Percentiles rank a stretch among this genome's conserved stretches.
phyloP scores from a whole-genome alignment of 2,888 invertebrate genomes.

The Eretmocerus hayati region DNA sequence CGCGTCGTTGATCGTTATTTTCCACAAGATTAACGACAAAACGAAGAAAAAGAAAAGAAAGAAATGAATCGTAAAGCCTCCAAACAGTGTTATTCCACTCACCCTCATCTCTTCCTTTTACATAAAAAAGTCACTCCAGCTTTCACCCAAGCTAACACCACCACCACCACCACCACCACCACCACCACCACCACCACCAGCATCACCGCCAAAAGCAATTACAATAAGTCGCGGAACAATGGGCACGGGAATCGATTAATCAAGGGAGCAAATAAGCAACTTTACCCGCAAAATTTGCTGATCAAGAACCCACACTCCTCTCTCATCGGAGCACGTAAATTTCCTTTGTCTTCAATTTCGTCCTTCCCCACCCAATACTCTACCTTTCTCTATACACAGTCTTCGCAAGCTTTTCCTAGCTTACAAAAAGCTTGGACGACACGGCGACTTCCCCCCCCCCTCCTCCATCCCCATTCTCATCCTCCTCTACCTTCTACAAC shows the following conservation, averaged over 20 bases:
- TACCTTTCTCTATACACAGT: not conserved
- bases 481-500: no score
- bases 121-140: not conserved
- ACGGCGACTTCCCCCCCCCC: no score
- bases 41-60: no score
- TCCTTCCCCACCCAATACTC: not conserved
- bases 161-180: no score
- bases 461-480: no score
- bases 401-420: not conserved
- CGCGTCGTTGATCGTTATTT: no score
- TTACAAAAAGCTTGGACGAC: not conserved
- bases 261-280: not conserved
- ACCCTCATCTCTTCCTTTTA: no score
- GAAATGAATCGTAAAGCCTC: no score
- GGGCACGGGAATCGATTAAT: conserved; percentile 7
- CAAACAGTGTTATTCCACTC: no score
- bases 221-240: conserved; percentile 3
- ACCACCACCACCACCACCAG: no score
- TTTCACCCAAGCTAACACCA: no score
- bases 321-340: not conserved
- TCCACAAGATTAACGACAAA: no score
- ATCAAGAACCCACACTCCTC: not conserved
- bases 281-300: conserved; percentile 2
- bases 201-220: not conserved
- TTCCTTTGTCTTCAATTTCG: conserved; percentile 9